Evolutionary conservation across 2,797 vertebrate genomes (phyloP).

Genomic region (Lepilemur ruficaudatus): DNA sequence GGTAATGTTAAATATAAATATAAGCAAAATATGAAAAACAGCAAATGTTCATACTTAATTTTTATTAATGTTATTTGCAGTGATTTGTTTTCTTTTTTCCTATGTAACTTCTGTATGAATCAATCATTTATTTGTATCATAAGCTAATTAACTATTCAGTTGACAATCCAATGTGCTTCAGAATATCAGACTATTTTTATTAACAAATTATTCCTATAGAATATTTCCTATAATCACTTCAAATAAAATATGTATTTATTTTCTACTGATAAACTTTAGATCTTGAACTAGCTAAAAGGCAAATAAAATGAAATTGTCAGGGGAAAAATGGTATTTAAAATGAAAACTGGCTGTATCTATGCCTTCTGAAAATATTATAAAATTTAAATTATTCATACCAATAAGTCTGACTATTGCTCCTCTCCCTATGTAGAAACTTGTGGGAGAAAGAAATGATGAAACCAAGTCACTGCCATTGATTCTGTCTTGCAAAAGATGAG

Average conservation of each 20-base stretch:
- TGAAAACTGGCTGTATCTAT: neutral
- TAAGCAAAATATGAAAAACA: conserved; percentile 13
- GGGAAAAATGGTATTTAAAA: neutral
- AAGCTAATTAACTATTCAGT: neutral
- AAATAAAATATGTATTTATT: neutral
- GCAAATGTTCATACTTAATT: neutral
- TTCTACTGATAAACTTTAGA: neutral
- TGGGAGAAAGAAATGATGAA: neutral
- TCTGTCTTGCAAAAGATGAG: neutral
- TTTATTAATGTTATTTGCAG: neutral
- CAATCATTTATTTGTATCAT: neutral
- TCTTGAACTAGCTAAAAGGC: neutral
- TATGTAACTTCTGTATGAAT: neutral
- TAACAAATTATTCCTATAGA: neutral
- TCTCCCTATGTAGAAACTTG: neutral
- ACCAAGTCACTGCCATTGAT: neutral
- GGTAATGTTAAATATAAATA: neutral
- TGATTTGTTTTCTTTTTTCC: neutral
- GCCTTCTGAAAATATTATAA: neutral
- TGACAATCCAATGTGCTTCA: neutral
- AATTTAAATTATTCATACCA: neutral
- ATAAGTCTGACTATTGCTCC: neutral
- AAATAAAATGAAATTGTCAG: neutral
- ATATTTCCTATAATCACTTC: neutral
- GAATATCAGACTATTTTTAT: neutral